A percentile compares a stretch with the other conserved stretches of the same genome.
Evolutionary conservation across 2,797 vertebrate genomes (phyloP).

Genomic region (Psittacula derbiana): DNA sequence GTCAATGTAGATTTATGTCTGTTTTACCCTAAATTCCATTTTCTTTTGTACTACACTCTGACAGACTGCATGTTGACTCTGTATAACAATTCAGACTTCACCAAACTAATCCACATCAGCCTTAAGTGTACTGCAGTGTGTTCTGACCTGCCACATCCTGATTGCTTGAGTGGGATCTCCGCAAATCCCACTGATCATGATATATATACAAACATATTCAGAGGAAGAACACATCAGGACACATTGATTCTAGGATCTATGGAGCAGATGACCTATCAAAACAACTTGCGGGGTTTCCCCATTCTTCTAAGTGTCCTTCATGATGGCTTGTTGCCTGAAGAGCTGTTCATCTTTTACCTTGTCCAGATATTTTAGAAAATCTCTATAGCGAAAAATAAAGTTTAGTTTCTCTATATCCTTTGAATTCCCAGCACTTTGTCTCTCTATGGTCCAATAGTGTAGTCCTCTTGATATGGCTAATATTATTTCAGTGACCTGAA

Average conservation of each 20-base stretch:
- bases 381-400: background rate
- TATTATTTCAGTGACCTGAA: background rate
- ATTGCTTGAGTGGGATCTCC: background rate
- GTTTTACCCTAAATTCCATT: background rate
- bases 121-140: background rate
- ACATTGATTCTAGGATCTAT: background rate
- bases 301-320: background rate
- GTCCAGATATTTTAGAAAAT: background rate
- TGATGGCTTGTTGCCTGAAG: background rate
- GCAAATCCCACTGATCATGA: background rate
- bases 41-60: background rate
- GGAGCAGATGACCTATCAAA: background rate
- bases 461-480: background rate
- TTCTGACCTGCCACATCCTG: background rate
- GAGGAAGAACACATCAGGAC: background rate
- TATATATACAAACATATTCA: background rate
- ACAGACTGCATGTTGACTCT: background rate
- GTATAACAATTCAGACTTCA: background rate
- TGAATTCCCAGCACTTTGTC: background rate
- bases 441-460: background rate
- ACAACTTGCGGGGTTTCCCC: background rate
- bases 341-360: background rate
- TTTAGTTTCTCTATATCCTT: background rate
- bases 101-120: background rate
- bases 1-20: background rate